Evolutionary conservation across 2,797 vertebrate species (phyloP).

Genomic region (Morus bassanus): DNA sequence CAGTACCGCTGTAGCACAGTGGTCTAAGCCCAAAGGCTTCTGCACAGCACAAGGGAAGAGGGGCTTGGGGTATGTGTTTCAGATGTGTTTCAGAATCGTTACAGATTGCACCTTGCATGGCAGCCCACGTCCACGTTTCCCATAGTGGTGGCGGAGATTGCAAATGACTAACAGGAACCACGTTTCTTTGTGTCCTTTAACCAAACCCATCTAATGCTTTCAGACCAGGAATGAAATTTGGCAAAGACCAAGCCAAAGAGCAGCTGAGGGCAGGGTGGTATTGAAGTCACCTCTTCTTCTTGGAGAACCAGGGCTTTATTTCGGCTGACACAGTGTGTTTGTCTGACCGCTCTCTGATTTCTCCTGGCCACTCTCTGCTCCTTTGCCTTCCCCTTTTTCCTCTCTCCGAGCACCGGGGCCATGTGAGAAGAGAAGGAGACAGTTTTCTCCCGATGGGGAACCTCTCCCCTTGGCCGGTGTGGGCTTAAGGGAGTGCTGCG

Average conservation of each 20-base stretch:
- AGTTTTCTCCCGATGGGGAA: background rate
- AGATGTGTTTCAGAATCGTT: accelerated
- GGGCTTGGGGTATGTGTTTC: background rate
- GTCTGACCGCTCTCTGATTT: background rate
- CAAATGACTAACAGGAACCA: constrained; percentile 30
- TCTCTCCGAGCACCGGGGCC: background rate
- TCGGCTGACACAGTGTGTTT: background rate
- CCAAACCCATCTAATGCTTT: background rate
- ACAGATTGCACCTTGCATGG: background rate
- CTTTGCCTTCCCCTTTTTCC: background rate
- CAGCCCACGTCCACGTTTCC: background rate
- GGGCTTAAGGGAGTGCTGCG: background rate
- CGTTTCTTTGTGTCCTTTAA: background rate
- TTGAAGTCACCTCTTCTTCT: background rate
- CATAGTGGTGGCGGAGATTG: background rate
- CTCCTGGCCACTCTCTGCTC: accelerated
- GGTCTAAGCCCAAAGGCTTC: background rate
- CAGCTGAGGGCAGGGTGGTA: background rate
- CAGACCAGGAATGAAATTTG: background rate
- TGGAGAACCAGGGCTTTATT: background rate
- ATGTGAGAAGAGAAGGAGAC: background rate
- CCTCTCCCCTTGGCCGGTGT: background rate
- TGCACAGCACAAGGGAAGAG: background rate
- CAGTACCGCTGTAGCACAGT: background rate
- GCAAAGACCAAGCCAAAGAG: background rate